Evolutionary conservation across 2,888 invertebrate genomes (phyloP).

Genomic region (Pseudococcus longispinus): DNA sequence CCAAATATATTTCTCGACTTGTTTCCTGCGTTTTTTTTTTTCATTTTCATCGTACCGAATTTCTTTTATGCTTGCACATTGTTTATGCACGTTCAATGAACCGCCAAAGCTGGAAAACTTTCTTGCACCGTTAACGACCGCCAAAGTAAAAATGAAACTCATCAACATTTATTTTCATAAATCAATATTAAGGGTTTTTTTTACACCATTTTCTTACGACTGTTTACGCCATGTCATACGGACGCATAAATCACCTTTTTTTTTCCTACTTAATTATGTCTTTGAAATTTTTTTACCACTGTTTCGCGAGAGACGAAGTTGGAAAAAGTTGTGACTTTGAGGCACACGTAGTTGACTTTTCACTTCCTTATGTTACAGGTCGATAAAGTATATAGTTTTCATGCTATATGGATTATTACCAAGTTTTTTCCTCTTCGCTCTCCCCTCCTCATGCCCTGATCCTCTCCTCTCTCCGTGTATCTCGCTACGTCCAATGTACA

Average conservation of each 20-base stretch:
- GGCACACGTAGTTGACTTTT: not conserved
- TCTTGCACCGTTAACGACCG: slow-evolving; percentile 26
- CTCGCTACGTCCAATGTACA: slow-evolving; percentile 10
- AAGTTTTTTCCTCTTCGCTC: not conserved
- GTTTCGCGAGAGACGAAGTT: not conserved
- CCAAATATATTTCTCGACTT: slow-evolving; percentile 2
- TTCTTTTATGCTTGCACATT: slow-evolving; percentile 6
- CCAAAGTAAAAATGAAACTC: not conserved
- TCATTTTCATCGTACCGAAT: not conserved
- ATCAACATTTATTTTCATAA: slow-evolving; percentile 31
- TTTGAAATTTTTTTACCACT: not conserved
- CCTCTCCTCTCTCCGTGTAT: not conserved
- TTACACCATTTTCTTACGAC: not conserved
- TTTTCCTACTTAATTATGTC: not conserved
- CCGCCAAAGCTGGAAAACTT: not conserved
- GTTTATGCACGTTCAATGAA: slow-evolving; percentile 28
- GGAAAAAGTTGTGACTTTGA: not conserved
- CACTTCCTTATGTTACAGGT: slow-evolving; percentile 16
- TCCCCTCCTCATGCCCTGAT: not conserved
- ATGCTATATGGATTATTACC: not conserved
- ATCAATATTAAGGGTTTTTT: slow-evolving; percentile 10
- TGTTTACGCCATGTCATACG: not conserved
- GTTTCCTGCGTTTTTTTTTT: not conserved
- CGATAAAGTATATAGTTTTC: slow-evolving; percentile 11
- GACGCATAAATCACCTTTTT: slow-evolving; percentile 8